A percentile compares a stretch with the other conserved stretches of the same genome.
phyloP scores from a whole-genome alignment of 2,888 invertebrate genomes.

The Drosophila multiciliata region DNA sequence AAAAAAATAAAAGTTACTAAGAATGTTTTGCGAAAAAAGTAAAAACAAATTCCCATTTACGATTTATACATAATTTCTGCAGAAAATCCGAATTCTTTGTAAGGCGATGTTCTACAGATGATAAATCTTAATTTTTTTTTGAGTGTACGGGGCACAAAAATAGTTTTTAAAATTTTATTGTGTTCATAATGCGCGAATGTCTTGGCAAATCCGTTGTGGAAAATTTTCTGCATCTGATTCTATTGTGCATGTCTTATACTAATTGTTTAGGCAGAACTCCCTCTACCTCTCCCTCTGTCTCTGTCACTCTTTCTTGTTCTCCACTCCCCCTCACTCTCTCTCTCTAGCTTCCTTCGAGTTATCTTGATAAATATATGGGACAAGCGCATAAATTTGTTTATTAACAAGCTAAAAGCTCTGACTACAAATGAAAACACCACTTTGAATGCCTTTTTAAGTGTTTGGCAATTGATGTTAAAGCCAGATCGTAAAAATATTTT shows the following conservation, averaged over 20 bases:
- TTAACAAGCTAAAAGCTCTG: conserved; percentile 59
- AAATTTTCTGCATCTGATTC: conserved; percentile 41
- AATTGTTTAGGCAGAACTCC: conserved; percentile 48
- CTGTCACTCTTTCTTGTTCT: neutral
- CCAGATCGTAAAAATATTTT: conserved; percentile 57
- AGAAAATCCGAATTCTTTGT: neutral
- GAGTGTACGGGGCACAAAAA: conserved; percentile 35
- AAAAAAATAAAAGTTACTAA: neutral
- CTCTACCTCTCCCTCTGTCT: neutral
- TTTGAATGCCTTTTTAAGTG: conserved; percentile 55
- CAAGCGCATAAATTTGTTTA: conserved; percentile 69
- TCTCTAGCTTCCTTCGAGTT: conserved; percentile 4
- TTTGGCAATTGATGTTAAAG: conserved; percentile 53
- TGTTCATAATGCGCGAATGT: conserved; percentile 43
- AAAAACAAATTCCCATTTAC: neutral
- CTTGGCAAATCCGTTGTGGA: conserved; percentile 24
- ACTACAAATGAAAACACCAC: conserved; percentile 27
- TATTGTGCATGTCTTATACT: conserved; percentile 60
- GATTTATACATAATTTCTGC: neutral
- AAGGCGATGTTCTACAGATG: neutral
- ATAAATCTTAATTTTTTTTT: neutral
- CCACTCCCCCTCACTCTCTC: neutral
- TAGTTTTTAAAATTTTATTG: conserved; percentile 64
- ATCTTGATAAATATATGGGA: conserved; percentile 72
- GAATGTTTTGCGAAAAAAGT: neutral